Evolutionary conservation across 2,797 vertebrate species (phyloP).

Genomic region (Phrynocephalus forsythii): DNA sequence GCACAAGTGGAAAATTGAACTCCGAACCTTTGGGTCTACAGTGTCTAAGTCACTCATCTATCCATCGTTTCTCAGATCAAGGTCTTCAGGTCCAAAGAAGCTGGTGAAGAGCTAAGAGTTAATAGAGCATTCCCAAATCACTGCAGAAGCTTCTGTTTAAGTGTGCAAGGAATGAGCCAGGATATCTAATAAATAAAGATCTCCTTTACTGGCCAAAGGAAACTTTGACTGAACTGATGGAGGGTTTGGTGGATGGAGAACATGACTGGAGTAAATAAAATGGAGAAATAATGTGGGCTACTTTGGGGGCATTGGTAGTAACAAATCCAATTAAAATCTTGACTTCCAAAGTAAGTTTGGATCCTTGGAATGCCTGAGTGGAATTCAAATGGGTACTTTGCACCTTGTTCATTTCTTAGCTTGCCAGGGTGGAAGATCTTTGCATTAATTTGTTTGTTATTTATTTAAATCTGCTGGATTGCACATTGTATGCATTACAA

Average conservation of each 20-base stretch:
- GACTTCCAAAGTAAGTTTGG: conserved; percentile 50
- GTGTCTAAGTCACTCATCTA: too few species aligned
- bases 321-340: conserved; percentile 43
- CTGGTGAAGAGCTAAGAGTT: conserved; percentile 23
- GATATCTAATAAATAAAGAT: conserved; percentile 41
- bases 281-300: conserved; percentile 49
- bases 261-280: conserved; percentile 52
- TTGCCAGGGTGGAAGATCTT: background rate
- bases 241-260: conserved; percentile 12
- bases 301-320: conserved; percentile 24
- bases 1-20: too few species aligned
- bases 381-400: conserved; percentile 21
- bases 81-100: background rate
- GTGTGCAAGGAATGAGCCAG: conserved; percentile 32
- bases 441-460: conserved; percentile 5
- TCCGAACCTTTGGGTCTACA: too few species aligned
- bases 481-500: background rate
- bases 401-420: background rate
- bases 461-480: background rate
- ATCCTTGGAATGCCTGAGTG: conserved; percentile 16
- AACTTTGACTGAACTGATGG: conserved; percentile 16
- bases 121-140: conserved; percentile 11
- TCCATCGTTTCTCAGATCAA: background rate
- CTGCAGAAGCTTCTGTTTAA: background rate
- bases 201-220: conserved; percentile 32